phyloP scores from a whole-genome alignment of 2,113 vertebrate genomes.

The Corythoichthys haematopterus region DNA sequence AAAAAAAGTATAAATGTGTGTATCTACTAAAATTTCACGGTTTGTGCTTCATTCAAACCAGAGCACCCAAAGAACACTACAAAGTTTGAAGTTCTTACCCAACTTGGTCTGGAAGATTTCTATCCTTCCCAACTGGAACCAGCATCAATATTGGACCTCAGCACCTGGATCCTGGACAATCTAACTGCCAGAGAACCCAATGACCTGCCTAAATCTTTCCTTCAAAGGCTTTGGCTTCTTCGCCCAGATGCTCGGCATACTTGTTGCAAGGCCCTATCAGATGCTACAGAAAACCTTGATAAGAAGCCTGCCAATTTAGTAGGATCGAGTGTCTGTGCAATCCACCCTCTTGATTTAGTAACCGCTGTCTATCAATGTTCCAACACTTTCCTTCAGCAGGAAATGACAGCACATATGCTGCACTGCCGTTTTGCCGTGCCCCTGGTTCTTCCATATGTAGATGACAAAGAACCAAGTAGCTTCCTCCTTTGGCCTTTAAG shows the following conservation, averaged over 20 bases:
- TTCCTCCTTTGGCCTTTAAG: constrained; percentile 74
- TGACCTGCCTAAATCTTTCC: constrained; percentile 60
- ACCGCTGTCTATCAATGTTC: constrained; percentile 71
- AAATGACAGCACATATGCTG: constrained; percentile 71
- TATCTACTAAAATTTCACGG: background rate
- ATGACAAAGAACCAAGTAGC: constrained; percentile 52
- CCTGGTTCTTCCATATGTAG: constrained; percentile 70
- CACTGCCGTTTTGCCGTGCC: constrained; percentile 75
- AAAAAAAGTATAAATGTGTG: background rate
- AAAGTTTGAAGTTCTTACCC: constrained; percentile 44
- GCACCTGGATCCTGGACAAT: constrained; percentile 46
- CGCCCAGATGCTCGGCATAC: constrained; percentile 53
- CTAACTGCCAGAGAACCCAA: constrained; percentile 31
- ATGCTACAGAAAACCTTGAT: background rate
- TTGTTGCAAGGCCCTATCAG: constrained; percentile 21
- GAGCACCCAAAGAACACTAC: constrained; percentile 43
- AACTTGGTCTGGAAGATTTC: constrained; percentile 51
- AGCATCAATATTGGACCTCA: constrained; percentile 54
- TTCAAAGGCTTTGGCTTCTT: constrained; percentile 61
- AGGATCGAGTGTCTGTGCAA: constrained; percentile 21
- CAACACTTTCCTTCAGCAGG: constrained; percentile 69
- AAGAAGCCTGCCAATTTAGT: constrained; percentile 19
- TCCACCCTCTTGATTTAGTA: constrained; percentile 76
- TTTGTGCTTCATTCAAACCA: constrained; percentile 30
- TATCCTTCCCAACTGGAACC: constrained; percentile 46